Conservation (phyloP, 1,140 invertebrate genomes). For the Saxidomus purpurata region DNA sequence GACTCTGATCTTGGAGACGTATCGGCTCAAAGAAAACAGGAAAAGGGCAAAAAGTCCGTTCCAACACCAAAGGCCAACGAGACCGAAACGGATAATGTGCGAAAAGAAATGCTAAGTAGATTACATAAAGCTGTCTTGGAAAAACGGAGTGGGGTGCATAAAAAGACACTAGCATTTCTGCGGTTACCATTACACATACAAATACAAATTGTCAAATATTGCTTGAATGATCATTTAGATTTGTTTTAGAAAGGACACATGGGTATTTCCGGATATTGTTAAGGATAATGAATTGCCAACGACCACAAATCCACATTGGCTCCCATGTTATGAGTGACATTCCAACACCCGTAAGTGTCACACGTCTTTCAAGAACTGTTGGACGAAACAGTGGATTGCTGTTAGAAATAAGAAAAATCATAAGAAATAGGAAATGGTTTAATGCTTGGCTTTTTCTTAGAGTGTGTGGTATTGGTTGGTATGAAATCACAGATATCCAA, state of each 20-base stretch:
- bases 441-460: conserved; percentile 28
- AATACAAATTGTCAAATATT: conserved; percentile 22
- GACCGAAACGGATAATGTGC: conserved; percentile 36
- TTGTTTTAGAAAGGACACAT: not conserved
- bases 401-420: conserved; percentile 25
- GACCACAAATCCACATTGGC: not conserved
- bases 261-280: not conserved
- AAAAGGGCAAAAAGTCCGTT: not conserved
- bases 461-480: not conserved
- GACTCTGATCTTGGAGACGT: not conserved
- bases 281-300: not conserved
- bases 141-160: conserved; percentile 31
- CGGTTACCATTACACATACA: not conserved
- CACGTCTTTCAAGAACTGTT: not conserved
- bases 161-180: not conserved
- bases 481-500: not conserved
- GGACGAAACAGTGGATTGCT: conserved; percentile 12
- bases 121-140: conserved; percentile 35
- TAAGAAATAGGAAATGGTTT: not conserved
- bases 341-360: conserved; percentile 3
- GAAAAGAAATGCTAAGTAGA: conserved; percentile 7
- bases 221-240: conserved; percentile 8
- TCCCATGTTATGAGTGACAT: not conserved
- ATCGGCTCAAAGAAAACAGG: conserved; percentile 24
- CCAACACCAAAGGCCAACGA: conserved; percentile 25